Evolutionary conservation across 2,113 vertebrate genomes (phyloP), one percentile per base, ranked within the genome.

Genomic region (Benitochromis conjunctus): DNA sequence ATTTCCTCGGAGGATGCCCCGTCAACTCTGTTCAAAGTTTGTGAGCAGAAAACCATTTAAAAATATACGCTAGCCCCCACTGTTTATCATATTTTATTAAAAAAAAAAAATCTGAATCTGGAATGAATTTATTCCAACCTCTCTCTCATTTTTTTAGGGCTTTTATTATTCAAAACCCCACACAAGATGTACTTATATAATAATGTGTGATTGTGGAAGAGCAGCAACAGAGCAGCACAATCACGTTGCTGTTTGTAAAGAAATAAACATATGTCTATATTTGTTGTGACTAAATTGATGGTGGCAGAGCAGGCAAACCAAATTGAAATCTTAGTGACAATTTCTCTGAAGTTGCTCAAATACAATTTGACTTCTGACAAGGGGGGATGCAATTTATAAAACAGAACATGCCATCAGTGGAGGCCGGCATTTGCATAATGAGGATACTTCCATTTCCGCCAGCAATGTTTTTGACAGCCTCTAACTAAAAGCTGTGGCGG

Each of bases 291-390:
- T 96, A 97, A 97, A 98, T 97, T 94, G 96, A 96, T 95, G 96
- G 95, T 96, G 97, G 96, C 97, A 96, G 95, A 78, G 92, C 95
- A 96, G 96, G 92, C 90, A 91, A 83, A 92, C 96, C 96, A 96
- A 95, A 97, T 97, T 97, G 96, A 97, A 97, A 98, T 97, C 97
- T 97, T 96, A 93, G 95, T 97, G 97, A 98, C 98, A 98, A 97
- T 98, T 98, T 96, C 96, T 91, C 91, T 96, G 95, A 98, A 98
- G 97, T 98, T 98, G 96, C 97, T 97, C 96, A 97, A 98, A 98
- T 97, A 96, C 96, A 97, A 97, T 97, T 97, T 98, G 98, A 98
- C 98, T 99, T 96, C 95, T 98, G 98, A 99, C 97, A 98, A 98
- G 97, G 96, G 71, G 34, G 95, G 96, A 96, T 95, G 96, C 96